These are phyloP conservation scores for Meloidogyne chitwoodi DNA, from an alignment of 1,140 invertebrate species.

Conservation along the genomic window DNA sequence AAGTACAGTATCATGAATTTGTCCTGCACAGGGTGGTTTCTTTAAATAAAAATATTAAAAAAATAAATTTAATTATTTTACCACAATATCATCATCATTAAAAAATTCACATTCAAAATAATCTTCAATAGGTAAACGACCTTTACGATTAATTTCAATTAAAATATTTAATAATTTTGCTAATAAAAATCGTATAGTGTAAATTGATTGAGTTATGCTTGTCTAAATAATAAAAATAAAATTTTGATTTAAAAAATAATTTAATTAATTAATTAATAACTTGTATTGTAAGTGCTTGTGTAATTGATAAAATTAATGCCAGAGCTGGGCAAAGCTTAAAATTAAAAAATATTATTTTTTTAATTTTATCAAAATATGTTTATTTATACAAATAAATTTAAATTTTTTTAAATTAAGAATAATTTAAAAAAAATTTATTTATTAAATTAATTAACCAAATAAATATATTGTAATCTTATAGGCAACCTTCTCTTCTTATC, in stretches of 20 bases:
- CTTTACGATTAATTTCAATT: conserved; percentile 40
- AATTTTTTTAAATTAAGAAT: no score
- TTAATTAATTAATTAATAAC: conserved; percentile 17
- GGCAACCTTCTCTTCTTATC: conserved; percentile 32
- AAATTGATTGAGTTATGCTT: conserved; percentile 43
- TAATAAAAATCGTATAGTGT: conserved; percentile 50
- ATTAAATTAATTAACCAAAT: conserved; percentile 39
- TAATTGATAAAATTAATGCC: conserved; percentile 42
- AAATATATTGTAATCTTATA: conserved; percentile 41
- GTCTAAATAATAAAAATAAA: not conserved
- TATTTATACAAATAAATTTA: no score
- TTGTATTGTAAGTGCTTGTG: conserved; percentile 47
- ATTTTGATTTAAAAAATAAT: not conserved
- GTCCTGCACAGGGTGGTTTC: conserved; percentile 50
- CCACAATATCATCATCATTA: conserved; percentile 51
- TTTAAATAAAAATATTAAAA: conserved; percentile 8
- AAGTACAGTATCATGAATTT: conserved; percentile 51
- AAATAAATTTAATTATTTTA: conserved; percentile 26
- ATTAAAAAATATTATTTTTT: conserved; percentile 7
- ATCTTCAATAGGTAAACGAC: conserved; percentile 45
- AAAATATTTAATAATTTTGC: conserved; percentile 40
- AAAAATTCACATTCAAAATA: conserved; percentile 55
- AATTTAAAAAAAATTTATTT: no score
- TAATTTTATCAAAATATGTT: no score
- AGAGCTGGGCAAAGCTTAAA: conserved; percentile 44